Base-by-base conservation (phyloP, 1,140 invertebrate genomes). In the Bombus huntii region DNA sequence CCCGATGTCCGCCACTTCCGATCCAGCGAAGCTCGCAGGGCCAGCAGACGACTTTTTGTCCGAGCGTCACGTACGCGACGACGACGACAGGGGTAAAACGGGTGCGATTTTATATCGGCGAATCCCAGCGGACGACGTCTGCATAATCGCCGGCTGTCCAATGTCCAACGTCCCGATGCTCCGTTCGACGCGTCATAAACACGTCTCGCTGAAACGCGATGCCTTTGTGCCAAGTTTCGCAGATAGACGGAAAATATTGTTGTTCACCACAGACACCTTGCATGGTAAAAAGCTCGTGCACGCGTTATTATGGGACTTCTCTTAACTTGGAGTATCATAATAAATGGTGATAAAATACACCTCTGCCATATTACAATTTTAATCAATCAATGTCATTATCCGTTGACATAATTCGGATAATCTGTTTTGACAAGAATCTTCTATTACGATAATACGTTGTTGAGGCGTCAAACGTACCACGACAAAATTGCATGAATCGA, bases 1-100 rank as follows among this genome's bases (percentile, higher is more conserved):
- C 82, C 78, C 88, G 70, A 85, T 91, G 89, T 88, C 90, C 86
- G 86, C 47, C 87, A 80, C 83, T 91, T 91, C 90, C 90, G 90
- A 85, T 68, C 85, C 73, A 87, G 70, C 81, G 77, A 81, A 74
- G 76, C 76, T 77, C 47, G 74, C 59, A 39, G 66, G 37, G 37
- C 53, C 42, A 31, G 42, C 47, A 39, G 22, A 25, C 75, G 66
- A 72, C 81, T 89, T 89, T 89, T 90, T 90, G 81, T 87, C 80
- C 66, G 42, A 39, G 66, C 79, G 78, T 89, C 89, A 84, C 85
- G 77, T 84, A 84, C 85, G 85, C 68, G 84, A 72, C 62, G 71
- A 31, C 39, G 81, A 65, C 59, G 72, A 28, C 42, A 59, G 31
- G 37, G 68, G 34, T 73, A 57, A 78, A 77, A 68, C 47, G 44